phyloP scores from a whole-genome alignment of 2,888 invertebrate genomes.

The Eupsilia transversa region DNA sequence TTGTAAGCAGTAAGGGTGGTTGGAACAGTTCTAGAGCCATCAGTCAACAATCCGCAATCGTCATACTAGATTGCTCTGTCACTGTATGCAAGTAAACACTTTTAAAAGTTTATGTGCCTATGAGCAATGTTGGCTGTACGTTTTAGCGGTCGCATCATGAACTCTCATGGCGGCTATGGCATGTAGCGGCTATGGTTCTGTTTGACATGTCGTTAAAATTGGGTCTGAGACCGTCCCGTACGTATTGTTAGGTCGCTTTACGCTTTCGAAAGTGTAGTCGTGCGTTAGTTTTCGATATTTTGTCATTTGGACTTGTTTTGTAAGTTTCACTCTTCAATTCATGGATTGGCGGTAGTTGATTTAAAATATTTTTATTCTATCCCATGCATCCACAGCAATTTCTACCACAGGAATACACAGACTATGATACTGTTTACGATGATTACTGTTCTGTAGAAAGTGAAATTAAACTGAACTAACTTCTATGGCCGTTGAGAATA shows the following conservation, averaged over 20 bases:
- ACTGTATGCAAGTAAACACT: conserved; percentile 86
- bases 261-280: conserved; percentile 80
- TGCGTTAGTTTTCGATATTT: conserved; percentile 68
- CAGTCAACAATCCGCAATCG: conserved; percentile 82
- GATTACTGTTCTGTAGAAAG: not conserved
- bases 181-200: conserved; percentile 66
- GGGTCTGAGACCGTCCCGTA: conserved; percentile 76
- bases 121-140: conserved; percentile 87
- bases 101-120: conserved; percentile 89
- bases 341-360: not conserved
- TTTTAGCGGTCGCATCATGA: conserved; percentile 88
- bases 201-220: conserved; percentile 84
- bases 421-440: too few species aligned
- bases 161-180: conserved; percentile 78
- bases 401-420: not conserved
- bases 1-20: conserved; percentile 51
- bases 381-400: too few species aligned
- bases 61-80: conserved; percentile 87
- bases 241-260: conserved; percentile 78
- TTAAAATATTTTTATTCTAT: not conserved
- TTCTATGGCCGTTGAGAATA: not conserved
- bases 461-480: not conserved
- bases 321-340: conserved; percentile 29
- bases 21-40: conserved; percentile 59
- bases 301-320: conserved; percentile 55